phyloP scores from a whole-genome alignment of 2,888 invertebrate genomes.

The Ptycholaimellus sp. region DNA sequence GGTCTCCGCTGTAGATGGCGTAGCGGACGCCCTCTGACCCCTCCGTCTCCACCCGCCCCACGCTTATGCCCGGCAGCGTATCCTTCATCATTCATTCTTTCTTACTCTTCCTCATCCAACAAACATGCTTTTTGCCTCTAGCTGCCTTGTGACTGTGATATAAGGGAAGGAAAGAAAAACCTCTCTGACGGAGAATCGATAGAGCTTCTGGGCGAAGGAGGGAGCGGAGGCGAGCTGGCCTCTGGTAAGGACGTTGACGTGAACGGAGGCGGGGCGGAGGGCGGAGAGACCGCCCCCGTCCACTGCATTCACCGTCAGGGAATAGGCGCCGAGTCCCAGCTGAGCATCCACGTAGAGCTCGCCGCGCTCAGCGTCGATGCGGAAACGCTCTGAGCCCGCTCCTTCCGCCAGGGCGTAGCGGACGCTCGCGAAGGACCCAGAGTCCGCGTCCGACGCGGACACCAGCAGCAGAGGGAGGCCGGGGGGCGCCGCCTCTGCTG shows the following conservation, averaged over 20 bases:
- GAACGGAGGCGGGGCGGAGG: slow-evolving; percentile 45
- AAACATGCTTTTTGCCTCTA: too few relatives aligned
- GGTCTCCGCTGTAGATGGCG: slow-evolving; percentile 61
- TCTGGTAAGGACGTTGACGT: slow-evolving; percentile 5
- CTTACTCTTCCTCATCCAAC: too few relatives aligned
- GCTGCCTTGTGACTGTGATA: too few relatives aligned
- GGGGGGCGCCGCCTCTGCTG: slow-evolving; percentile 50
- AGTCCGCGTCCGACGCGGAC: slow-evolving; percentile 64
- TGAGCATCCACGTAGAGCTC: slow-evolving; percentile 16
- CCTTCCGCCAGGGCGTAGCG: slow-evolving; percentile 42
- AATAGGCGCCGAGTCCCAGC: slow-evolving; percentile 30
- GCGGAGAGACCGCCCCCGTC: slow-evolving; percentile 64
- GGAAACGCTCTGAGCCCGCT: slow-evolving; percentile 65
- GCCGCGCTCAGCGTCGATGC: slow-evolving; percentile 56
- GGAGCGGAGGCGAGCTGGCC: slow-evolving; percentile 40
- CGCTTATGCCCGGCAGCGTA: slow-evolving; percentile 47
- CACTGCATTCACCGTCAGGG: slow-evolving; percentile 60
- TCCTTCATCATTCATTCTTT: too few relatives aligned
- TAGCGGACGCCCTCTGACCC: too few relatives aligned
- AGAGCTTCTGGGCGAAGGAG: slow-evolving; percentile 58
- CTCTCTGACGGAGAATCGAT: too few relatives aligned
- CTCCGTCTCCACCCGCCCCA: slow-evolving; percentile 64
- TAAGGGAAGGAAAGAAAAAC: too few relatives aligned
- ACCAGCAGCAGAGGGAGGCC: slow-evolving; percentile 63
- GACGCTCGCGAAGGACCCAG: slow-evolving; percentile 46